Evolutionary conservation across 1,140 invertebrate species (phyloP), one percentile per base, ranked within the genome.

Genomic region (Temnothorax nylanderi): DNA sequence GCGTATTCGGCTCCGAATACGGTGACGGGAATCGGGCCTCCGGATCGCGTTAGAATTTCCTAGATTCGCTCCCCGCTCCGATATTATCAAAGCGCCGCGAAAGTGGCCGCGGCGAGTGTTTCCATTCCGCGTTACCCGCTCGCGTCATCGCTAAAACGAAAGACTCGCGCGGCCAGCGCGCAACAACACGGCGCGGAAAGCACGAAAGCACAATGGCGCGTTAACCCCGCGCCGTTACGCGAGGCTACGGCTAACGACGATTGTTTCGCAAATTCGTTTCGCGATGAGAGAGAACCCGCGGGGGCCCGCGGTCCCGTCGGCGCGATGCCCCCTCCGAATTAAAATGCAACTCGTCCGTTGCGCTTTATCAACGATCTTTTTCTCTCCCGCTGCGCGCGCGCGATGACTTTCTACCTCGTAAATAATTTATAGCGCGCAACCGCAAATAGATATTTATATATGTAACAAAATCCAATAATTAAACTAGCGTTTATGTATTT

Each of bases 191-290:
- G 44, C 21, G 49, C 69, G 71, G 71, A 72, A 72, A 72, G 69
- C 69, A 72, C 51, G 64, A 75, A 58, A 75, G 72, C 72, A 75
- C 72, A 75, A 75, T 44, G 54, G 72, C 71, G 71, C 51, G 71
- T 74, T 56, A 74, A 74, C 34, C 64, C 65, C 18, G 37, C 62
- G 62, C 64, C 34, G 64, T 65, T 65, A 65, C 65, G 65, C 72
- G 51, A 74, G 71, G 13, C 34, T 6, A 58, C 51, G 47, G 34
- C n/a, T 75, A 64, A 77, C 75, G 75, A 44, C 74, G 75, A 78
- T 78, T 78, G 58, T 78, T 65, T 78, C 58, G 76, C 58, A 65
- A 78, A 78, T 65, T 49, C 56, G 37, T 47, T 32, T 44, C 37
- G 76, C 76, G 76, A 78, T 34, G 75, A 78, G 32, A 78, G 75